Evolutionary conservation across 2,888 invertebrate genomes (phyloP).

Genomic region (Acanthococcus lagerstroemiae): DNA sequence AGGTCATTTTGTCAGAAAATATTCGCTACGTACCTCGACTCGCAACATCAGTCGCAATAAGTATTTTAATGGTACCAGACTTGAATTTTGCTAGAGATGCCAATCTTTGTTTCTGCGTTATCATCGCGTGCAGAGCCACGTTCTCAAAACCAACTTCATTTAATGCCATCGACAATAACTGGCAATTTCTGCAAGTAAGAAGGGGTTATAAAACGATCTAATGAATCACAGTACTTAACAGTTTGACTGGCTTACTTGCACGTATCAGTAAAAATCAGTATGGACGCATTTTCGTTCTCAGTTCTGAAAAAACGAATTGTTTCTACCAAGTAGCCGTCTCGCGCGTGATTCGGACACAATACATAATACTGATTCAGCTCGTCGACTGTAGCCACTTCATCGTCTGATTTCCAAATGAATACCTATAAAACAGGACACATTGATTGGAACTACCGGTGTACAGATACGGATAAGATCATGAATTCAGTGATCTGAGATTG

Average conservation of each 20-base stretch:
- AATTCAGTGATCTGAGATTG: too few species aligned
- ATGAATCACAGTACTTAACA: neutral
- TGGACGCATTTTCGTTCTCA: conserved; percentile 62
- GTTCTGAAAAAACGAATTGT: conserved; percentile 64
- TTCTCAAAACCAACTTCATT: conserved; percentile 80
- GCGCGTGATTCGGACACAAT: conserved; percentile 78
- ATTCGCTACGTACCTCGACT: conserved; percentile 49
- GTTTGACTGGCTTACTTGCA: conserved; percentile 67
- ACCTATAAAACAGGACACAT: conserved; percentile 33
- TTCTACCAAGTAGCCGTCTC: conserved; percentile 85
- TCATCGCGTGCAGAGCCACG: conserved; percentile 85
- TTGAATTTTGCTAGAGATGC: conserved; percentile 80
- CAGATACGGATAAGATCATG: too few species aligned
- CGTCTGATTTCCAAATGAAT: conserved; percentile 56
- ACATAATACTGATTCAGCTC: conserved; percentile 85
- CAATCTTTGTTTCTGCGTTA: conserved; percentile 76
- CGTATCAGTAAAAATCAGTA: conserved; percentile 91
- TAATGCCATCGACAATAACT: conserved; percentile 77
- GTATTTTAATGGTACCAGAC: conserved; percentile 72
- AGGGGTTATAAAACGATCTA: conserved; percentile 20
- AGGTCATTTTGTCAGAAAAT: neutral
- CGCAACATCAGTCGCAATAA: conserved; percentile 95
- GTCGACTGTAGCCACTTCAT: conserved; percentile 70
- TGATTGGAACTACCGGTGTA: neutral
- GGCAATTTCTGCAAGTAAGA: conserved; percentile 61